Evolutionary conservation across 2,113 vertebrate genomes (phyloP).

Genomic region (Chlorodrepanis virens): DNA sequence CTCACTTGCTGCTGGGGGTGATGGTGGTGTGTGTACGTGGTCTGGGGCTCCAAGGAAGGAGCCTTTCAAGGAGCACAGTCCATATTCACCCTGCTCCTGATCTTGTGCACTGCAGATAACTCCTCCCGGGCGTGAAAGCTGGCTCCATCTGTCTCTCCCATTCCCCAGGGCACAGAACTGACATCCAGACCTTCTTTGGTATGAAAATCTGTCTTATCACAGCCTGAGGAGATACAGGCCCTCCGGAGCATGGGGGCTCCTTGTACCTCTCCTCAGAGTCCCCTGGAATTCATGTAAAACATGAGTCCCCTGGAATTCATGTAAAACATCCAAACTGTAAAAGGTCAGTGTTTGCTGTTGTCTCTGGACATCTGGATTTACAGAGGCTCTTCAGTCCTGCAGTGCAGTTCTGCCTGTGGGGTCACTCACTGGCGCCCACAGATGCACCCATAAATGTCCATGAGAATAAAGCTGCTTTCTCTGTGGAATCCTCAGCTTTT

Average conservation of each 20-base stretch:
- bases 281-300: not conserved
- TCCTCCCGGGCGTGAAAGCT: not conserved
- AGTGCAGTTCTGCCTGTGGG: not conserved
- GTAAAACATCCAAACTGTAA: not conserved
- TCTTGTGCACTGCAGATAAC: not conserved
- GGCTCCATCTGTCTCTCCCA: not conserved
- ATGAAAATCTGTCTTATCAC: slow-evolving; percentile 13
- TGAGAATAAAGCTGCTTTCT: not conserved
- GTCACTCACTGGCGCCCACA: not conserved
- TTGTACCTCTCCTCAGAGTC: not conserved
- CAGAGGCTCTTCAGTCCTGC: not conserved
- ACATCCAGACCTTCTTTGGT: slow-evolving; percentile 59
- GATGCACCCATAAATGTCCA: not conserved
- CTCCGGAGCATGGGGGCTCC: not conserved
- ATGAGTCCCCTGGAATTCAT: not conserved
- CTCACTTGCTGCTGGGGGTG: fast-evolving
- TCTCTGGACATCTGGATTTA: not conserved
- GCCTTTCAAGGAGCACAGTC: not conserved
- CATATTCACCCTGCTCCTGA: not conserved
- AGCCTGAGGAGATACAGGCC: not conserved
- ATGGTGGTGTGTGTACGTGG: not conserved
- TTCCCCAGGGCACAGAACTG: not conserved
- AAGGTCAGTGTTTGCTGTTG: not conserved
- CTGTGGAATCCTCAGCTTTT: not conserved
- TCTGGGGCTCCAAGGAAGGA: not conserved